These are phyloP conservation scores for Macquaria ambigua DNA, from an alignment of 2,113 vertebrate species.

Conservation along the genomic window DNA sequence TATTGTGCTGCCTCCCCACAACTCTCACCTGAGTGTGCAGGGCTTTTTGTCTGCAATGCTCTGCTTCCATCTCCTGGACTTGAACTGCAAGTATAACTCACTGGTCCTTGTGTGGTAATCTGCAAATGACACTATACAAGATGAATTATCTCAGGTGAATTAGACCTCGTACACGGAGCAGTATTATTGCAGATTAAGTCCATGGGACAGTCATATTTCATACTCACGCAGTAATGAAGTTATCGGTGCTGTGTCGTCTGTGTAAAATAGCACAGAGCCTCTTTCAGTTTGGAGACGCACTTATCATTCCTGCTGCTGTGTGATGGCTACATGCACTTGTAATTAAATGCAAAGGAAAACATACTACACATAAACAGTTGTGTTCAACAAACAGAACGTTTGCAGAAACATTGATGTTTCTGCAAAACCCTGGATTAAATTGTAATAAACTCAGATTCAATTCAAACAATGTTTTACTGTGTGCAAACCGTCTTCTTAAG, in stretches of 20 bases:
- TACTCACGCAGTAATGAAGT: neutral
- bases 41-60: neutral
- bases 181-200: neutral
- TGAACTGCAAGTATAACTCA: constrained; percentile 13
- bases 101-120: neutral
- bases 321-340: neutral
- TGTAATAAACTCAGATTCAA: too few relatives aligned
- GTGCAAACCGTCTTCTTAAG: too few relatives aligned
- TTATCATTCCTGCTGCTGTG: neutral
- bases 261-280: neutral
- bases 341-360: too few relatives aligned
- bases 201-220: neutral
- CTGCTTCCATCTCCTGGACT: constrained; percentile 61
- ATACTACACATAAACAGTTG: neutral
- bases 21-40: neutral
- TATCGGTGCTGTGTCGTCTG: neutral
- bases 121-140: neutral
- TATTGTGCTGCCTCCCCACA: neutral
- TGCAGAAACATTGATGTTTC: too few relatives aligned
- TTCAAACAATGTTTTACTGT: too few relatives aligned
- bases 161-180: neutral
- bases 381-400: neutral
- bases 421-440: neutral
- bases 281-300: neutral
- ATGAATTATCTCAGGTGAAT: neutral